phyloP scores from a whole-genome alignment of 2,797 vertebrate genomes.

The Epinephelus malabaricus region DNA sequence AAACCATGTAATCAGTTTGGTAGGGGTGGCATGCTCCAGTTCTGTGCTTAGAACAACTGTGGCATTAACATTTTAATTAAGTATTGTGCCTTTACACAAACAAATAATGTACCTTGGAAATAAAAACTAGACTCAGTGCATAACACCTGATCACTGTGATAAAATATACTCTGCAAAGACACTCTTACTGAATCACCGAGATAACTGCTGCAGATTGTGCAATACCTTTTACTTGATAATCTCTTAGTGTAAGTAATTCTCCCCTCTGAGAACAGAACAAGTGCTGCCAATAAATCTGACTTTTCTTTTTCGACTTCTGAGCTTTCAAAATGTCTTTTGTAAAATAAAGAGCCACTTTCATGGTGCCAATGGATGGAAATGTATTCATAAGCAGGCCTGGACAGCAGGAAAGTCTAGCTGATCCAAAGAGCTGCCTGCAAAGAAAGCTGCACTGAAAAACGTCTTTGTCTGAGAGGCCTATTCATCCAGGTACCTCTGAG shows the following conservation, averaged over 20 bases:
- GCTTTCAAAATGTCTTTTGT: slow-evolving; percentile 25
- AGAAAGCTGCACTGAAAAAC: slow-evolving; percentile 20
- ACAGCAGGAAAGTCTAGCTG: slow-evolving; percentile 20
- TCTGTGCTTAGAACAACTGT: no score
- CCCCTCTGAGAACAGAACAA: not conserved
- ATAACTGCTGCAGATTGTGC: slow-evolving; percentile 7
- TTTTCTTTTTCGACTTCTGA: slow-evolving; percentile 31
- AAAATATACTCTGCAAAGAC: slow-evolving; percentile 7
- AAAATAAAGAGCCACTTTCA: slow-evolving; percentile 25
- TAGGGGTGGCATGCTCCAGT: not conserved
- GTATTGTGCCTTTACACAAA: slow-evolving; percentile 1
- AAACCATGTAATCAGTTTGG: not conserved
- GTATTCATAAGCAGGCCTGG: slow-evolving; percentile 20
- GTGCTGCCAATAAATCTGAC: slow-evolving; percentile 15
- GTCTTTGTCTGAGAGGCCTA: slow-evolving; percentile 11
- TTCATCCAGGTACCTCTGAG: slow-evolving; percentile 31
- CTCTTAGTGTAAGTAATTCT: not conserved
- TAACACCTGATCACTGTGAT: slow-evolving; percentile 7
- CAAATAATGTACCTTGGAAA: slow-evolving; percentile 11
- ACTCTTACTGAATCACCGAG: not conserved
- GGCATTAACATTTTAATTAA: not conserved
- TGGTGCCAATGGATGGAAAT: slow-evolving; percentile 14
- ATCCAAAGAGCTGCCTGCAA: slow-evolving; percentile 10
- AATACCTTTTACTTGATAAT: slow-evolving; percentile 8
- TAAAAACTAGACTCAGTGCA: not conserved